Conservation (phyloP, 2,113 vertebrate genomes). For the Synchiropus splendidus region DNA sequence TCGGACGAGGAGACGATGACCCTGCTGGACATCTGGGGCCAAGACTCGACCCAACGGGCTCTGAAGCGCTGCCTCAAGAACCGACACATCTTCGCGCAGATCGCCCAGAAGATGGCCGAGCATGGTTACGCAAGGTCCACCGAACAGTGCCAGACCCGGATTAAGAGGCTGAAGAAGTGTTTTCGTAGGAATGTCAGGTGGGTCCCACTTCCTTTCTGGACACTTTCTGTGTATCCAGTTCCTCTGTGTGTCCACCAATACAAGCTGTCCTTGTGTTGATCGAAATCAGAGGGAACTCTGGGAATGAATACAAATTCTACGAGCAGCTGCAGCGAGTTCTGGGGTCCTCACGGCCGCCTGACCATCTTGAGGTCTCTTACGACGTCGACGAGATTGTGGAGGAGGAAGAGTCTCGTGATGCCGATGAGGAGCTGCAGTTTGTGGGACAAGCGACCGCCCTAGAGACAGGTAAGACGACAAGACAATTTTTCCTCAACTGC, state of each 20-base stretch:
- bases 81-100: constrained; percentile 61
- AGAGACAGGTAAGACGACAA: constrained; percentile 33
- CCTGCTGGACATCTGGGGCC: constrained; percentile 64
- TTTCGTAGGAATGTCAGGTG: constrained; percentile 52
- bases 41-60: constrained; percentile 54
- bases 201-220: constrained; percentile 3
- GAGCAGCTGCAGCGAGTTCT: constrained; percentile 48
- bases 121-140: constrained; percentile 54
- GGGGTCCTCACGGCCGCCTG: constrained; percentile 12
- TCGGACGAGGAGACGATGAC: constrained; percentile 62
- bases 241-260: neutral
- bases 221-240: neutral
- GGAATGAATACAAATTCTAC: constrained; percentile 51
- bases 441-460: constrained; percentile 24
- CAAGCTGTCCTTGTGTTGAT: neutral
- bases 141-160: constrained; percentile 64
- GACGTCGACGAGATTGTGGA: constrained; percentile 31
- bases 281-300: constrained; percentile 34
- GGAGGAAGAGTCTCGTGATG: constrained; percentile 44
- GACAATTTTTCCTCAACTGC: neutral
- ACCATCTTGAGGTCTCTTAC: constrained; percentile 35
- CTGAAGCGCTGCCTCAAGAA: constrained; percentile 62
- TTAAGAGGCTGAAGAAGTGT: constrained; percentile 60
- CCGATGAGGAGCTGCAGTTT: constrained; percentile 45
- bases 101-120: constrained; percentile 58